Percentiles rank a stretch among this genome's conserved stretches.
Conservation (phyloP, 2,113 vertebrate species). For the Acanthisitta chloris region DNA sequence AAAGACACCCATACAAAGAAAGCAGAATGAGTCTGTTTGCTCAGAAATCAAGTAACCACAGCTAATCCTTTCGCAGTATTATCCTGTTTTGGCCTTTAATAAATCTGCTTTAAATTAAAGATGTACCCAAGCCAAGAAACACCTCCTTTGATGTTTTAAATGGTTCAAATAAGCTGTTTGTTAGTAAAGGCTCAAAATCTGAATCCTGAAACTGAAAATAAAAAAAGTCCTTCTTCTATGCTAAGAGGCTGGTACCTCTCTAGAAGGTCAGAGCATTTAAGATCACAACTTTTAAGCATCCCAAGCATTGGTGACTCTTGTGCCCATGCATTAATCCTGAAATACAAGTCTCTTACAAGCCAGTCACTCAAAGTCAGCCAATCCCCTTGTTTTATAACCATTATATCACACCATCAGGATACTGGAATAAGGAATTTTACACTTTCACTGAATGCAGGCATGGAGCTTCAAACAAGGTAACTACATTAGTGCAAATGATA, state of each 20-base stretch:
- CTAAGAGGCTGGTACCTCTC: background rate
- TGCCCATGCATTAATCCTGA: background rate
- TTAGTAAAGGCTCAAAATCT: background rate
- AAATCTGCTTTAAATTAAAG: slow-evolving; percentile 61
- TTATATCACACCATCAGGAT: rapidly evolving
- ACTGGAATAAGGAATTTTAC: background rate
- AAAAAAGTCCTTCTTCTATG: background rate
- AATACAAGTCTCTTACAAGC: background rate
- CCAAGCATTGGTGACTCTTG: background rate
- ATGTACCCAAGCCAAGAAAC: slow-evolving; percentile 24
- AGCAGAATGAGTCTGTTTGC: slow-evolving; percentile 38
- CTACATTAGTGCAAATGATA: background rate
- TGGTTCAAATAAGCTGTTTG: background rate
- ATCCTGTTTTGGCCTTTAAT: slow-evolving; percentile 31
- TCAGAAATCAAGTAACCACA: slow-evolving; percentile 48
- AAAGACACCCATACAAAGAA: slow-evolving; percentile 4
- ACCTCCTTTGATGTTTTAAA: slow-evolving; percentile 56
- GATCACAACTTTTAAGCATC: background rate
- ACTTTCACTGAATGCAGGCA: background rate
- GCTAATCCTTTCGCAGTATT: slow-evolving; percentile 57
- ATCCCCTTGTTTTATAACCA: background rate
- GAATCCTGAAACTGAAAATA: background rate
- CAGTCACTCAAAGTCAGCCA: background rate
- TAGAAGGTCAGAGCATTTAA: background rate
- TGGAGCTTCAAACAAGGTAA: background rate